Base-by-base conservation (phyloP, 2,888 invertebrate species). In the Tromatobia lineatoria region DNA sequence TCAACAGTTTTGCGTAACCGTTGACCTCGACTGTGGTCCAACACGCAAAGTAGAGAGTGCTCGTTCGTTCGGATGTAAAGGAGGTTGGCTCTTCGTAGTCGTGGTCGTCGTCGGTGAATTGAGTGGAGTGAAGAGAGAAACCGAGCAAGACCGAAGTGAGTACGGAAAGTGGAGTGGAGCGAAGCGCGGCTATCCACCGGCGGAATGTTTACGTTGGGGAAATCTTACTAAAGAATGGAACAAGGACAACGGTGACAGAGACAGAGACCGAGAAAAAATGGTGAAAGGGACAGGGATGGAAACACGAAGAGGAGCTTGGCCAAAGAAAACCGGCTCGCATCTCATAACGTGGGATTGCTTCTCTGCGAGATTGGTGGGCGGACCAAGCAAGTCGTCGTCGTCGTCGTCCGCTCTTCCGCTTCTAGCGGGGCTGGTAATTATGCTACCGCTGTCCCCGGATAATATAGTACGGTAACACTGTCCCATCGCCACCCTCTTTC, bases 171-270 rank as follows among this genome's bases (percentile, higher is more conserved):
- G 85, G 86, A 85, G 80, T 84, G 81, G 85, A 76, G 54, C 79
- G 82, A 73, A 77, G 84, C 85, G 77, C 67, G 67, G 83, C 78
- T 67, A 73, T 80, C 69, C 50, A 80, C 73, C 18, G 61, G 61
- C 67, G 87, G 83, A 88, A 89, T 92, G 91, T 93, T 93, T 92
- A 92, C 92, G 88, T 92, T 92, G 91, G 92, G 93, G 91, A 93
- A 92, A 92, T 92, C 92, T 91, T 89, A 90, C 89, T 87, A 88
- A 90, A 88, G 91, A 90, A 92, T 89, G 88, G 87, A 83, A 86
- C 47, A 75, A 64, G 85, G 82, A 79, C 57, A 73, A 75, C 70
- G 29, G 47, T 75, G 47, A 47, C 29, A 71, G 82, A 80, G 76
- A 64, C 59, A 20, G 67, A 69, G 45, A 45, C 20, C 45, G 64